A percentile compares a stretch with the other conserved stretches of the same genome.
phyloP scores from a whole-genome alignment of 2,797 vertebrate genomes.

The Myotis daubentonii region DNA sequence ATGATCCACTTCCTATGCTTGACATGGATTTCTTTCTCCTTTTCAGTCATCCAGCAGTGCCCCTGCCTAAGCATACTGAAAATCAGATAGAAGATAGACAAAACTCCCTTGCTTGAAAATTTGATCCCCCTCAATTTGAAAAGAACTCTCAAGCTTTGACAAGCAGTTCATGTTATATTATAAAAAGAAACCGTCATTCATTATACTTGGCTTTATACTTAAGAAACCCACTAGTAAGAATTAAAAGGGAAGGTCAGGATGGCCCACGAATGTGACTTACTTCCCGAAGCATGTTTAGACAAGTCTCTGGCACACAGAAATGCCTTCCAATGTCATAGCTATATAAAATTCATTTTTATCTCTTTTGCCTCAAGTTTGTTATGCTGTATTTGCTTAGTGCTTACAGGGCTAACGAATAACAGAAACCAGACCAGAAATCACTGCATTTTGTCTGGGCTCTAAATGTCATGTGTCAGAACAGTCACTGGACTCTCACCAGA shows the following conservation, averaged over 20 bases:
- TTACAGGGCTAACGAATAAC: background rate
- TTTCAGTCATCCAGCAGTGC: background rate
- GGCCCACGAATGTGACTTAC: background rate
- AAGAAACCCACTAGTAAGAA: background rate
- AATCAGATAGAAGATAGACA: background rate
- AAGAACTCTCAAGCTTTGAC: constrained; percentile 4
- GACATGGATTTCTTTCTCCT: background rate
- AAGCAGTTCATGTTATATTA: background rate
- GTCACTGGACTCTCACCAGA: background rate
- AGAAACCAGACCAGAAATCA: constrained; percentile 46
- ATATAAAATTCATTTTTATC: constrained; percentile 7
- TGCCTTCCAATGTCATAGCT: background rate
- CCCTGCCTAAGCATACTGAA: background rate
- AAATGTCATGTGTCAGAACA: background rate
- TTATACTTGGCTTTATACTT: background rate
- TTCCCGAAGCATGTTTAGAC: background rate
- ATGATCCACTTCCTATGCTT: background rate
- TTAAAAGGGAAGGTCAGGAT: constrained; percentile 12
- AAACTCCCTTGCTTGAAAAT: background rate
- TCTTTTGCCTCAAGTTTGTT: constrained; percentile 44
- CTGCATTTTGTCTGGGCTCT: background rate
- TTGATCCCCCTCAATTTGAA: background rate
- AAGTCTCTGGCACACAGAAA: background rate
- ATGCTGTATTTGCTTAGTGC: constrained; percentile 18
- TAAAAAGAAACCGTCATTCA: background rate